Base-by-base conservation (phyloP, 2,113 vertebrate species). In the Atherinomorus stipes region DNA sequence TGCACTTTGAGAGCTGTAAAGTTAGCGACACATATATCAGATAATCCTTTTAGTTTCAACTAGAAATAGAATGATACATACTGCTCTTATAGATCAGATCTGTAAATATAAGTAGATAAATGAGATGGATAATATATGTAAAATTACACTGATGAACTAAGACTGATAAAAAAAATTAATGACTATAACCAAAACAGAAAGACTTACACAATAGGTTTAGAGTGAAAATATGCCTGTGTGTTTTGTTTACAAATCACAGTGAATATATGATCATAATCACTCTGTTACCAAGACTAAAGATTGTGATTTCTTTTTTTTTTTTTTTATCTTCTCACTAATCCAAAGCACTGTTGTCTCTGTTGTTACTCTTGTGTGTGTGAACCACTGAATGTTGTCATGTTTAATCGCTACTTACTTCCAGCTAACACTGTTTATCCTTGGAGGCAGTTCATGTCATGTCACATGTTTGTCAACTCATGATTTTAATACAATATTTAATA, bases 1-100 rank as follows among this genome's bases (percentile, higher is more conserved):
- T 83, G 85, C 85, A 89, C 91, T 87, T 87, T 87, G 65, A 82
- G 34, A 61, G 21, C 71, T 81, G n/a, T 82, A 59, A 75, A 71
- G 45, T 64, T 70, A 56, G 58, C 23, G 23, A 72, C 65, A 37
- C 52, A 45, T 76, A 49, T 79, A 58, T 70, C 70, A 83, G 54
- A 71, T 71, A 2, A 44, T 62, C 15, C 25, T 76, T 80, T 73
- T 71, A 60, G 19, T 64, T 75, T 70, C 58, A 51, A 47, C 16
- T 54, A 51, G 10, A 69, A 68, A 45, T 28, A 54, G 31, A 42
- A 60, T 62, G 40, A 47, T 53, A 22, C 31, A n/a, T 49, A 74
- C 38, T 71, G 37, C 21, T 81, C 25, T 57, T 25, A 60, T 47
- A 42, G 31, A 74, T 83, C 9, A 60, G 26, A 73, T 66, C 28